These are phyloP conservation scores for Osmerus mordax DNA, from an alignment of 2,113 vertebrate species.

Conservation along the genomic window DNA sequence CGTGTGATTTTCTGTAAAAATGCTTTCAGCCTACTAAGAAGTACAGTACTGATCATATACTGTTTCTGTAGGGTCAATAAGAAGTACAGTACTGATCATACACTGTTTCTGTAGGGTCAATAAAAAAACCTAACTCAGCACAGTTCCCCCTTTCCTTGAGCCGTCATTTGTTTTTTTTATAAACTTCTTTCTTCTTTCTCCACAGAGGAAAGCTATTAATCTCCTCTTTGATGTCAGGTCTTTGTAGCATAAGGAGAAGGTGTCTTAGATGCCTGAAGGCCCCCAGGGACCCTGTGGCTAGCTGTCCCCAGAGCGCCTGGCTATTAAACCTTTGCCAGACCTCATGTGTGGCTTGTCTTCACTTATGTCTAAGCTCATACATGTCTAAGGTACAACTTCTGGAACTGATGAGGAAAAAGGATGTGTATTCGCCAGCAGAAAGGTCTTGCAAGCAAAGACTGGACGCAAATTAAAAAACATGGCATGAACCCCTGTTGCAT, in stretches of 20 bases:
- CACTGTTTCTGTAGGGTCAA: neutral
- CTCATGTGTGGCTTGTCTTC: neutral
- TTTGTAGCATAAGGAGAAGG: slow-evolving; percentile 29
- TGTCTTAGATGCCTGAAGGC: slow-evolving; percentile 15
- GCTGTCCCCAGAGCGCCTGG: neutral
- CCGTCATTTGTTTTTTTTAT: neutral
- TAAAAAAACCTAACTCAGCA: slow-evolving; percentile 14
- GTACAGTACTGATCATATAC: neutral
- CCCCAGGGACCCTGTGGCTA: slow-evolving; percentile 4
- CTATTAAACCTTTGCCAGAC: neutral
- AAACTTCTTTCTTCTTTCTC: neutral
- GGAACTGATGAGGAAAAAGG: too few species aligned
- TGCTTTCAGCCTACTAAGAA: neutral
- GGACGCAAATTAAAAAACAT: too few species aligned
- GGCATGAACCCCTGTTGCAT: too few species aligned
- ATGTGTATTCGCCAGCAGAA: too few species aligned
- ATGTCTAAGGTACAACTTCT: too few species aligned
- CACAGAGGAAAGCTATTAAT: slow-evolving; percentile 4
- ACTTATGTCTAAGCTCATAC: neutral
- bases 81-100: neutral
- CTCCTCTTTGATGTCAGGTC: slow-evolving; percentile 29
- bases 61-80: neutral
- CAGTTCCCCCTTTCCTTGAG: neutral
- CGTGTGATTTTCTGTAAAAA: neutral
- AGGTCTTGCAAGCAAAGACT: too few species aligned